Base-by-base conservation (phyloP, 2,797 vertebrate species). In the Parambassis ranga region DNA sequence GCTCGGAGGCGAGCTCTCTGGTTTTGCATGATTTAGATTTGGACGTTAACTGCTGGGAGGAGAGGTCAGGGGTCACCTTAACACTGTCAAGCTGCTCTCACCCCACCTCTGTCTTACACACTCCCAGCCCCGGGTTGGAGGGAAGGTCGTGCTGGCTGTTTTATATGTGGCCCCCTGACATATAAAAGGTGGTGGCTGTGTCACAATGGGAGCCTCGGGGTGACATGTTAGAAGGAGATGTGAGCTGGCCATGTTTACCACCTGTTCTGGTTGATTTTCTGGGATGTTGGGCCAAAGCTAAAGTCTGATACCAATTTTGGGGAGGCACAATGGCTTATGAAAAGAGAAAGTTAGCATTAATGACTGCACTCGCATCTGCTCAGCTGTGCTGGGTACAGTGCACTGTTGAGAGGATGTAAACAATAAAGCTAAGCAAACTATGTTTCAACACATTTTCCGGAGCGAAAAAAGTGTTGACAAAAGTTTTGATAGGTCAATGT, bases 1-100 rank as follows among this genome's bases (percentile, higher is more conserved):
- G 30, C 53, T 41, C 1, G 0, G 37, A n/a, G 39, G 15, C 26
- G 3, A 37, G 22, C 23, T 22, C 33, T 59, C n/a, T 14, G 50
- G 56, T 48, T 75, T 51, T 64, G 37, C 15, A 0, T 38, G 42
- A 49, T 32, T 37, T 36, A 56, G 11, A 44, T 67, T 10, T 41
- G 35, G 43, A 58, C 11, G 16, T 58, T 63, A 61, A 70, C 33
- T 35, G 47, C 15, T 7, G 8, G 7, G 37, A 61, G 38, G 48
- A 36, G 49, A 47, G 37, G 49, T 52, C 19, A 27, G 9, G 30
- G 59, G 60, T 53, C 28, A 18, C 20, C 19, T 51, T 69, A 37
- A 65, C 71, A 41, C 33, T 52, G 41, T 58, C 19, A 13, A 19
- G 43, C 20, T 39, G 14, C 24, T 11, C 9, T 58, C 36, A 62